A percentile compares a stretch with the other conserved stretches of the same genome.
Evolutionary conservation across 1,140 invertebrate species (phyloP).

Genomic region (Bombus haemorrhoidalis): DNA sequence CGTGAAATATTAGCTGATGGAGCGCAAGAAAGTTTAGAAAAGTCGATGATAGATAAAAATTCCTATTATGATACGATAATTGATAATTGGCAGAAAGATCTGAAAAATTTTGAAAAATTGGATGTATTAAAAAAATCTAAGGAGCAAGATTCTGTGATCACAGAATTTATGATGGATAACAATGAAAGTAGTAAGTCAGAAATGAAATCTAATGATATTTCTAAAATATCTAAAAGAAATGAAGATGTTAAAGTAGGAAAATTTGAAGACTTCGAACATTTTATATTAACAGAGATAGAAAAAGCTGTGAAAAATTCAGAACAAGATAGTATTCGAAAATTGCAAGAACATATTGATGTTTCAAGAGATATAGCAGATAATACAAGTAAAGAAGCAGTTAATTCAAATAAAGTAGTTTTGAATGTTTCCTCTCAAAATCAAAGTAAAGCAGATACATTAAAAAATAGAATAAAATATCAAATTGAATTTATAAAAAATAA

Average conservation of each 20-base stretch:
- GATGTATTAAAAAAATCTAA: slow-evolving; percentile 44
- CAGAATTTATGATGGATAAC: slow-evolving; percentile 51
- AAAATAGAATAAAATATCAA: slow-evolving; percentile 44
- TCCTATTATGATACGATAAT: slow-evolving; percentile 54
- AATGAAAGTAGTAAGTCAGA: slow-evolving; percentile 44
- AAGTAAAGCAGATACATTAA: slow-evolving; percentile 31
- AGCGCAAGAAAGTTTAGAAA: slow-evolving; percentile 44
- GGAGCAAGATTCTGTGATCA: slow-evolving; percentile 38
- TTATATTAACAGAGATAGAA: slow-evolving; percentile 68
- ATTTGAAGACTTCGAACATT: slow-evolving; percentile 62
- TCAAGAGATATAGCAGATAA: slow-evolving; percentile 30
- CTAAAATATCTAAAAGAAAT: slow-evolving; percentile 38
- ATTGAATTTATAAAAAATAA: slow-evolving; percentile 34
- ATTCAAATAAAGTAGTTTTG: slow-evolving; percentile 42
- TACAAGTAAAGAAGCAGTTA: slow-evolving; percentile 22
- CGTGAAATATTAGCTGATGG: slow-evolving; percentile 51
- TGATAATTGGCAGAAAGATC: slow-evolving; percentile 36
- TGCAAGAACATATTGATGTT: slow-evolving; percentile 40
- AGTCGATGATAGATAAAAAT: slow-evolving; percentile 33
- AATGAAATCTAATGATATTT: slow-evolving; percentile 26
- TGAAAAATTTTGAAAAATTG: slow-evolving; percentile 38
- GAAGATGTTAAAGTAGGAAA: slow-evolving; percentile 46
- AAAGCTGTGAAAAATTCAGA: slow-evolving; percentile 58
- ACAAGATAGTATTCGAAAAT: slow-evolving; percentile 47
- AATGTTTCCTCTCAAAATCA: slow-evolving; percentile 47